These are phyloP conservation scores for Nothobranchius kuhntae DNA, from an alignment of 2,113 vertebrate species.

Conservation along the genomic window DNA sequence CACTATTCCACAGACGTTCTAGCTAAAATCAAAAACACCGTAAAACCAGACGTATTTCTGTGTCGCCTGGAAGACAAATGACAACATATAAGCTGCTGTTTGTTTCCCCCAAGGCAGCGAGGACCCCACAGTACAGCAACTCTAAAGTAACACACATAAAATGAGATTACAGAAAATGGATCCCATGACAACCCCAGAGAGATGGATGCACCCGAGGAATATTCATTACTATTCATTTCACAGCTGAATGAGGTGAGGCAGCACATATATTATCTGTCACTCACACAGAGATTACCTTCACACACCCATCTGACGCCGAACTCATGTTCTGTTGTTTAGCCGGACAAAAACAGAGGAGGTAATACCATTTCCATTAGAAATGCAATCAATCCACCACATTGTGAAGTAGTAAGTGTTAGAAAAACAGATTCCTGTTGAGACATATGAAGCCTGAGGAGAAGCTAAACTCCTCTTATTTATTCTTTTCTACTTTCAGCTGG, in stretches of 20 bases:
- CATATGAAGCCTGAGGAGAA: slow-evolving; percentile 43
- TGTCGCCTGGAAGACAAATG: slow-evolving; percentile 28
- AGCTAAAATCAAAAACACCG: background rate
- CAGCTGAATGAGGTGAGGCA: slow-evolving; percentile 4
- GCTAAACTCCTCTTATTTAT: slow-evolving; percentile 48
- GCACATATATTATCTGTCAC: slow-evolving; percentile 18
- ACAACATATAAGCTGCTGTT: slow-evolving; percentile 5
- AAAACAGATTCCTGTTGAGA: slow-evolving; percentile 55
- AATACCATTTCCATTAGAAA: slow-evolving; percentile 58
- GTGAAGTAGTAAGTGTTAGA: slow-evolving; percentile 66
- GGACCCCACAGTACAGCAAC: slow-evolving; percentile 1
- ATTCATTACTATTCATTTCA: slow-evolving; percentile 33
- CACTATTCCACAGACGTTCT: slow-evolving; percentile 12
- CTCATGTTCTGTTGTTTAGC: slow-evolving; percentile 28
- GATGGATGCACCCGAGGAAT: slow-evolving; percentile 5
- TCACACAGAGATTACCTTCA: slow-evolving; percentile 29
- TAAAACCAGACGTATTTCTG: slow-evolving; percentile 13
- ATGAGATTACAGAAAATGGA: slow-evolving; percentile 41
- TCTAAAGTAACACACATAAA: slow-evolving; percentile 12
- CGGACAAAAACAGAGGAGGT: slow-evolving; percentile 19
- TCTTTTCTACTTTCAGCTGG: slow-evolving; percentile 38
- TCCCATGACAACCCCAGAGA: slow-evolving; percentile 23
- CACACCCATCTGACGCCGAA: slow-evolving; percentile 15
- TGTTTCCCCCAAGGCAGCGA: background rate
- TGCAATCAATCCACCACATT: slow-evolving; percentile 50